Conservation (phyloP, 2,797 vertebrate genomes). For the Cebuella pygmaea region DNA sequence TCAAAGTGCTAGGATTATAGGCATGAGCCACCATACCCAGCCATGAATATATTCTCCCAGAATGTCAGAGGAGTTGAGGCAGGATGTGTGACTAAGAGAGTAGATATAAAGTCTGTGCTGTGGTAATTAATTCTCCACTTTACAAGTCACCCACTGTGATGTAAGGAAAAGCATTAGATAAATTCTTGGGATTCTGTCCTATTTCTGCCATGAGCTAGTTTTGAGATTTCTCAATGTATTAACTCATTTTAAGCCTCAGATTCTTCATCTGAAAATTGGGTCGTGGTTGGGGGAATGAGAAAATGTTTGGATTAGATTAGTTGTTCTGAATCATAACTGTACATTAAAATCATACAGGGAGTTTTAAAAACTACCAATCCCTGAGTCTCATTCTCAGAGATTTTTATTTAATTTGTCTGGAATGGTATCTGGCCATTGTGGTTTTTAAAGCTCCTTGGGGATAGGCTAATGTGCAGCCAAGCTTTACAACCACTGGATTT, state of each 20-base stretch:
- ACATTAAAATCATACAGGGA: background rate
- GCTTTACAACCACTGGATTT: background rate
- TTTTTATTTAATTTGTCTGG: background rate
- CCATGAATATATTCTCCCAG: background rate
- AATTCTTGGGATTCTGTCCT: background rate
- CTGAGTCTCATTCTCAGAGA: background rate
- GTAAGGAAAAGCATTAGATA: background rate
- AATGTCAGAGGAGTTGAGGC: background rate
- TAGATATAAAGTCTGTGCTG: background rate
- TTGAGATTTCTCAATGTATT: background rate
- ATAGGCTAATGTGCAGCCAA: background rate
- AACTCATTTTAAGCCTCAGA: background rate
- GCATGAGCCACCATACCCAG: too few relatives aligned
- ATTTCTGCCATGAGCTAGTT: background rate
- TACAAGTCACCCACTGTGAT: background rate
- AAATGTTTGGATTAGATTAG: background rate
- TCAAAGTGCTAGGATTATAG: too few relatives aligned
- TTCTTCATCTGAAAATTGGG: background rate
- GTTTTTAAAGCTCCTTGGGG: background rate
- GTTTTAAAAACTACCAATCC: background rate
- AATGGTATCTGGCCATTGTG: background rate
- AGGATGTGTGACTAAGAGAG: too few relatives aligned
- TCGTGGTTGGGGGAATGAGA: background rate
- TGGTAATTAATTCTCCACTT: background rate
- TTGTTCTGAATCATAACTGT: background rate